These are phyloP conservation scores for Crypturellus undulatus DNA, from an alignment of 2,113 vertebrate species.

Conservation along the genomic window DNA sequence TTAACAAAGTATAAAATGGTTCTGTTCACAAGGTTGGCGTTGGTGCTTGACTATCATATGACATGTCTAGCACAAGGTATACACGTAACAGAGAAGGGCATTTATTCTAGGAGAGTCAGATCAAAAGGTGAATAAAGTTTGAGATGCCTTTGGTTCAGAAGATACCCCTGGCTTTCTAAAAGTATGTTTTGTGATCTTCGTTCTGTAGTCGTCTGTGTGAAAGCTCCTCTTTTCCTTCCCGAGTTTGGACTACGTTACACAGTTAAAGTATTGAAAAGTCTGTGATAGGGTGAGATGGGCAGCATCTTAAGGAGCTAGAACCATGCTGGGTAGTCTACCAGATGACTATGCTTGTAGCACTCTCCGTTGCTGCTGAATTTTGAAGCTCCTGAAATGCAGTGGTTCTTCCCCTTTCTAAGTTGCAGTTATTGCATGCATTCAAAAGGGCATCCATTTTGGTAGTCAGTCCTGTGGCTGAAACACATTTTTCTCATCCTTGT, in stretches of 20 bases:
- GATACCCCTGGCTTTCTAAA: neutral
- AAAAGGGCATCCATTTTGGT: neutral
- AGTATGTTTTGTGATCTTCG: neutral
- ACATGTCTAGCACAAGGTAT: neutral
- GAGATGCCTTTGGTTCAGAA: neutral
- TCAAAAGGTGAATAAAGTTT: neutral
- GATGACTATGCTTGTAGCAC: neutral
- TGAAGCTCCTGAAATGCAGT: neutral
- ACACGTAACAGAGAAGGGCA: neutral
- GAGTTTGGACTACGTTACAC: neutral
- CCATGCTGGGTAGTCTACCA: neutral
- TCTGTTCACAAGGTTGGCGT: neutral
- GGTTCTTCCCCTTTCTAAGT: neutral
- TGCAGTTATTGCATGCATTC: neutral
- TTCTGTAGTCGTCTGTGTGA: neutral
- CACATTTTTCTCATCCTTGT: neutral
- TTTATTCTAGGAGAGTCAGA: conserved; percentile 1
- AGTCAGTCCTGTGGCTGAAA: neutral
- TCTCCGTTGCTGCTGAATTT: neutral
- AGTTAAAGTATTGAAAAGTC: neutral
- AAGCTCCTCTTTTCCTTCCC: neutral
- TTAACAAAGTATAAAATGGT: neutral
- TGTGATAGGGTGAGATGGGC: neutral
- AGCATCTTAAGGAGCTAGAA: neutral
- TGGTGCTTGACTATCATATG: neutral